These are phyloP conservation scores for Apoda limacodes DNA, from an alignment of 2,888 invertebrate species.

Conservation along the genomic window DNA sequence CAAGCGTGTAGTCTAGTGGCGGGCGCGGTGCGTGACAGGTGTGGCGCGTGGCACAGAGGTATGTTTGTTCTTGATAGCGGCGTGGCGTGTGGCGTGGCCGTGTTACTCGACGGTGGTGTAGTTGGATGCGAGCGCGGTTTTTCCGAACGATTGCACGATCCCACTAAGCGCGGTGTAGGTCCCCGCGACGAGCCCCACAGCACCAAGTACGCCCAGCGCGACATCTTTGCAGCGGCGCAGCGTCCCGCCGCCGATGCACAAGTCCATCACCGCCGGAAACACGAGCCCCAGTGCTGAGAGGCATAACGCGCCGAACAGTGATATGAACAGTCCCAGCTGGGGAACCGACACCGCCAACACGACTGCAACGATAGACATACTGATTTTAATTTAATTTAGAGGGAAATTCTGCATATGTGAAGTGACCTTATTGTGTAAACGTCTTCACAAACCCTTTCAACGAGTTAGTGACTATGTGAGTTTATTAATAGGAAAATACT, in stretches of 20 bases:
- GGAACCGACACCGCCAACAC: constrained; percentile 82
- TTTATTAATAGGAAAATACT: too few species aligned
- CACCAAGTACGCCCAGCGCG: constrained; percentile 67
- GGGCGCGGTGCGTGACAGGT: too few species aligned
- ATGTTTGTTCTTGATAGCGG: too few species aligned
- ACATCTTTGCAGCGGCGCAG: constrained; percentile 40
- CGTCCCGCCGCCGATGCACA: constrained; percentile 67
- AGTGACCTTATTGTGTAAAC: too few species aligned
- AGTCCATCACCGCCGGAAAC: constrained; percentile 78
- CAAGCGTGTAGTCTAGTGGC: too few species aligned
- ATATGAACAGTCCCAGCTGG: constrained; percentile 82
- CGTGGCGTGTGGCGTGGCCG: too few species aligned
- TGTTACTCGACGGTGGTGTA: too few species aligned
- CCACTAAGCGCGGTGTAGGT: constrained; percentile 73
- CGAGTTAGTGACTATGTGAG: too few species aligned
- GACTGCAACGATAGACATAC: constrained; percentile 63
- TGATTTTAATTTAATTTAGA: too few species aligned
- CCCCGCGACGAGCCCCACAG: constrained; percentile 74
- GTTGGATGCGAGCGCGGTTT: constrained; percentile 7
- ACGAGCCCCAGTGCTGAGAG: constrained; percentile 88
- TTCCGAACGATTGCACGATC: constrained; percentile 59
- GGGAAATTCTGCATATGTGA: too few species aligned
- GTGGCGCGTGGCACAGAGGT: too few species aligned
- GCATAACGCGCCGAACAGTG: constrained; percentile 87
- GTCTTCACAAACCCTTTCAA: too few species aligned